Evolutionary conservation across 1,140 invertebrate genomes (phyloP), one percentile per base, ranked within the genome.

Genomic region (Zaprionus capensis): DNA sequence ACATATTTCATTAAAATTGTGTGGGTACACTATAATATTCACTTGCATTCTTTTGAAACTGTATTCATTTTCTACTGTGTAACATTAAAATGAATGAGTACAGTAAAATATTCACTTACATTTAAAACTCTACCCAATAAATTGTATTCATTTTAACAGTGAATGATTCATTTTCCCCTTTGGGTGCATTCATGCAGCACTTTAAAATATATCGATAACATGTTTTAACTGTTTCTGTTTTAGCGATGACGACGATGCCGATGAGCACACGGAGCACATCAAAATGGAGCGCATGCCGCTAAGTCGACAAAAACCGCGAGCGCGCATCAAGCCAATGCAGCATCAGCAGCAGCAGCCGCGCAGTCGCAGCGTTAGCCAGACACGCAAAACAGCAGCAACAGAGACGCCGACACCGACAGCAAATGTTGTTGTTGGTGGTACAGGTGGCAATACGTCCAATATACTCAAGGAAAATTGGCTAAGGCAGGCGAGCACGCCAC

Each of bases 401-500:
- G 66, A 63, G 67, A 56, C 69, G 11, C 56, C 66, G 44, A 46
- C 56, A 17, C 64, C 65, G n/a, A 22, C 51, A 1, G 22, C 66
- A 17, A 9, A 9, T 34, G 31, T 34, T 34, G 31, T 34, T 34
- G 31, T 31, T 31, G 65, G 57, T 34, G 62, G 44, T 38, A 58
- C 55, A 55, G 57, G 51, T 38, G 65, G 66, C 67, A 90, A 91
- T 61, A 67, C 67, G 56, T 83, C 83, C 53, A 91, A 90, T 53
- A 38, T 80, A 49, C 74, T 87, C 14, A 92, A 92, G 68, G 91
- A 92, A 51, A 91, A 87, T 71, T 92, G 91, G 91, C 66, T 92
- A 44, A 63, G 78, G 17, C 78, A 88, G 64, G 26, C 71, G 26
- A 72, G 65, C 17, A 58, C 76, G 55, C 46, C 80, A 38, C 69